Evolutionary conservation across 2,797 vertebrate species (phyloP).

Genomic region (Emydoidea blandingii): DNA sequence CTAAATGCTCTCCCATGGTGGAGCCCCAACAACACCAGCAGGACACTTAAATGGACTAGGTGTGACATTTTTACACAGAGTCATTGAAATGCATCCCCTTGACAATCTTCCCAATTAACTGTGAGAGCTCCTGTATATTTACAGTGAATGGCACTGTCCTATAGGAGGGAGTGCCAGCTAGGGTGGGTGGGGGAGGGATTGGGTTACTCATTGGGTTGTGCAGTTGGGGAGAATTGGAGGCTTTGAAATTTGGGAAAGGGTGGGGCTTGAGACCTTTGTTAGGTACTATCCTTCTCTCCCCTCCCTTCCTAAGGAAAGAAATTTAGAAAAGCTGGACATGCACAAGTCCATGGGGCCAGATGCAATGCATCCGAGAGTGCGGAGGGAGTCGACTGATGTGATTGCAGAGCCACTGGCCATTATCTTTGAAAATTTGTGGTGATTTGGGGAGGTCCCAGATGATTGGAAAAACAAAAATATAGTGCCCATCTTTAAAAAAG

Average conservation of each 20-base stretch:
- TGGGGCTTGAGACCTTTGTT: rapidly evolving
- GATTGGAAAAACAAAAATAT: too few relatives aligned
- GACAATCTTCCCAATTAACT: neutral
- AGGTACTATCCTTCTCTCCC: neutral
- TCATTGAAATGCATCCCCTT: slow-evolving; percentile 3
- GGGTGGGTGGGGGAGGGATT: neutral
- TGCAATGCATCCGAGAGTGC: too few relatives aligned
- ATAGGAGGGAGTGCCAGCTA: neutral
- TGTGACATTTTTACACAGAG: slow-evolving; percentile 46
- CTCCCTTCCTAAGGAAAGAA: neutral
- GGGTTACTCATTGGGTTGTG: neutral
- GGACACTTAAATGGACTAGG: neutral
- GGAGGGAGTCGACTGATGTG: too few relatives aligned
- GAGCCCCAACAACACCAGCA: neutral
- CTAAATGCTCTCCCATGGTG: slow-evolving; percentile 27
- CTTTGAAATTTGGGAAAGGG: neutral
- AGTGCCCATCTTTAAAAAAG: too few relatives aligned
- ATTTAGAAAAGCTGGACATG: too few relatives aligned
- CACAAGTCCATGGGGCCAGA: too few relatives aligned
- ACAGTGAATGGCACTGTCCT: rapidly evolving
- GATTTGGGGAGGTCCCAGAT: too few relatives aligned
- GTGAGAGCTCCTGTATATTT: neutral
- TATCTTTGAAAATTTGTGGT: too few relatives aligned
- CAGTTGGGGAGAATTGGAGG: neutral
- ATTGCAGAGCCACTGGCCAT: too few relatives aligned